These are phyloP conservation scores for Lysiphlebus fabarum DNA, from an alignment of 1,140 invertebrate species.

Conservation along the genomic window DNA sequence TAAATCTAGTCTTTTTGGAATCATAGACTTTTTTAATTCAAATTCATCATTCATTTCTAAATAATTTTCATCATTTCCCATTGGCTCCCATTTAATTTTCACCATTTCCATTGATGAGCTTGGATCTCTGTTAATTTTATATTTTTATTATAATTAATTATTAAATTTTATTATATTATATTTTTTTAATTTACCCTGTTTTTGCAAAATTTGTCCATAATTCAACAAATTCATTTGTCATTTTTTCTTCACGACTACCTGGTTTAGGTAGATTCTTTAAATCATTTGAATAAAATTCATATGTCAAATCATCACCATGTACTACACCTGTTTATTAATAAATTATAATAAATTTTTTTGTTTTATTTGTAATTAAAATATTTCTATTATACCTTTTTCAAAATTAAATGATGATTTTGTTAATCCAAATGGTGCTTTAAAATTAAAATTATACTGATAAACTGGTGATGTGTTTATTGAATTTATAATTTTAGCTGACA, in stretches of 20 bases:
- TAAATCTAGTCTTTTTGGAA: constrained; percentile 43
- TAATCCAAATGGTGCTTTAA: constrained; percentile 37
- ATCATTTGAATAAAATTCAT: constrained; percentile 58
- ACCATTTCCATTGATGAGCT: constrained; percentile 44
- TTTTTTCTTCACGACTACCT: constrained; percentile 33
- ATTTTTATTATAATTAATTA: not conserved
- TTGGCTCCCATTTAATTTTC: constrained; percentile 50
- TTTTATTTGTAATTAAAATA: constrained; percentile 11
- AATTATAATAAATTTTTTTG: not conserved
- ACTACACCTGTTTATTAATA: constrained; percentile 53
- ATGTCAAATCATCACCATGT: constrained; percentile 70
- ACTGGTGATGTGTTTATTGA: constrained; percentile 38
- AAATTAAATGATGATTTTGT: constrained; percentile 39
- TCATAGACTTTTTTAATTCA: constrained; percentile 46
- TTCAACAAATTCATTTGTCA: constrained; percentile 48
- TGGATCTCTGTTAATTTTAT: constrained; percentile 49
- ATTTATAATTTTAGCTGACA: constrained; percentile 37
- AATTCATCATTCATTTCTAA: constrained; percentile 46
- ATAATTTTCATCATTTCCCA: constrained; percentile 48
- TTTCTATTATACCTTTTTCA: constrained; percentile 32
- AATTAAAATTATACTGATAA: constrained; percentile 45
- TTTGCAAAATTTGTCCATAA: constrained; percentile 59
- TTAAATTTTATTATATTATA: too few relatives aligned
- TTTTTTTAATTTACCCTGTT: constrained; percentile 47
- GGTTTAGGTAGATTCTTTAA: constrained; percentile 41